Base-by-base conservation (phyloP, 2,113 vertebrate genomes). In the Cyanoramphus novaezelandiae region DNA sequence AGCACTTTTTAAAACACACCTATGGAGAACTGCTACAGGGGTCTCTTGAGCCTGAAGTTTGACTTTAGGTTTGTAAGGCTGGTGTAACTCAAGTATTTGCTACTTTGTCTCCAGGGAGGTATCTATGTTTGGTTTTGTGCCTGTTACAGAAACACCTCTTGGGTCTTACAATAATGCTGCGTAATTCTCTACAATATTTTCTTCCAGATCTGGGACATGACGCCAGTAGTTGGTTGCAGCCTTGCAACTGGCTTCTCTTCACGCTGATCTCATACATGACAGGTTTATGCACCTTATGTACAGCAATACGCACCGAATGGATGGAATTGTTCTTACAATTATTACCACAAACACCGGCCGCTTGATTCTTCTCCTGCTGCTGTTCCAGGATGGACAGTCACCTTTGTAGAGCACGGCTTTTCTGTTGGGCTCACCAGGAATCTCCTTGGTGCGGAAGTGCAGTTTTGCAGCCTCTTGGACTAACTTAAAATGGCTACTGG, bases 171-270 rank as follows among this genome's bases (percentile, higher is more conserved):
- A 2, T 52, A 6, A 28, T 78, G 33, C 43, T 43, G 2, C 20
- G 17, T 68, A 39, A 86, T 65, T 91, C 71, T 81, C 7, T 76
- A 29, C 39, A 2, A 92, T 53, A 11, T 87, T 90, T 92, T 71
- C 86, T 96, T 97, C 49, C 97, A 99, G 99, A 99, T 99, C 91
- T 99, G 99, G 99, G 99, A 99, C 96, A 99, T 99, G 99, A 99
- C 99, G 2, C 99, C 99, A 68, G 98, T 99, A 96, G 98, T 99
- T 95, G 99, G 99, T 94, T 99, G 99, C 98, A 99, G 99, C 97
- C 98, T 99, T 98, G 99, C 99, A 68, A 98, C 99, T 55, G 99
- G 99, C 75, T 99, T 99, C 96, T 98, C 99, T 94, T 97, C 98
- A 1, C 98, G 98, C 95, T 99, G 99, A 99, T 89, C 93, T 96